Conservation (phyloP, 1,140 invertebrate genomes). For the Lepidurus arcticus region DNA sequence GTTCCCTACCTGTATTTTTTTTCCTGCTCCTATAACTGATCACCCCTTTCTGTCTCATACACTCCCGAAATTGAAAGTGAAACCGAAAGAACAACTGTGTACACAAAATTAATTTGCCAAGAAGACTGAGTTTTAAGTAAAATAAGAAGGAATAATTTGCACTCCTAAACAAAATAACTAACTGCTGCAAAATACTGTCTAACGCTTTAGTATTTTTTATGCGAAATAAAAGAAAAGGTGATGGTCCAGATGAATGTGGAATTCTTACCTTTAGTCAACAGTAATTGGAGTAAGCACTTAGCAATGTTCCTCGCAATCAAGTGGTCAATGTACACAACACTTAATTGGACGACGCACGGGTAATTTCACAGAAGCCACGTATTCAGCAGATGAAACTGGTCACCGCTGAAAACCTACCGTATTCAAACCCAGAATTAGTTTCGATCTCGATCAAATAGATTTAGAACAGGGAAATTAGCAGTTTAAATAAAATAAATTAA, state of each 20-base stretch:
- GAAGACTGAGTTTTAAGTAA: too few species aligned
- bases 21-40: neutral
- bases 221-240: neutral
- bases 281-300: neutral
- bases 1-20: neutral
- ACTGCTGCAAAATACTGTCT: too few species aligned
- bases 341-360: neutral
- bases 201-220: too few species aligned
- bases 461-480: neutral
- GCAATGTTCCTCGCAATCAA: conserved; percentile 8
- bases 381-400: neutral
- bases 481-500: neutral
- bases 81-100: neutral
- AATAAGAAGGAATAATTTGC: too few species aligned
- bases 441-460: neutral
- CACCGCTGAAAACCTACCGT: neutral
- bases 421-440: neutral
- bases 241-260: neutral
- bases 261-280: neutral
- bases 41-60: neutral
- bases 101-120: neutral
- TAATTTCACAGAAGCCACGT: conserved; percentile 6
- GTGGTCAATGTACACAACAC: neutral
- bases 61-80: neutral
- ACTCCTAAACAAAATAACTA: too few species aligned